phyloP scores from a whole-genome alignment of 2,113 vertebrate genomes.

The Eulemur rufifrons region DNA sequence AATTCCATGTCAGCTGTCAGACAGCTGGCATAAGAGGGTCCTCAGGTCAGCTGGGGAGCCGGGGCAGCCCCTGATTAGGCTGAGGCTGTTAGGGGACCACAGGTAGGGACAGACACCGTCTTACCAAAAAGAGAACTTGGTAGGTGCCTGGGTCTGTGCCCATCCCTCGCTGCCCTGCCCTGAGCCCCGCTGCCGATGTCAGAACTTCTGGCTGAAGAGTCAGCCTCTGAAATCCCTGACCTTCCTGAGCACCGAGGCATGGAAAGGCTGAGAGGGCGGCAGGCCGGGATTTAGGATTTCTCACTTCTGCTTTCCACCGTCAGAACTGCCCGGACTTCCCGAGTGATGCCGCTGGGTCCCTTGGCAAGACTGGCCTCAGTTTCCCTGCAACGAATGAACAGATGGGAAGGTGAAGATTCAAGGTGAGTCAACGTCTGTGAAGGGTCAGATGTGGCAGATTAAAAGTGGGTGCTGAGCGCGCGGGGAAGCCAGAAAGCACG shows the following conservation, averaged over 20 bases:
- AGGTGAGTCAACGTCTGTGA: conserved; percentile 70
- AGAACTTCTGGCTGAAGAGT: neutral
- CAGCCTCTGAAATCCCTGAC: neutral
- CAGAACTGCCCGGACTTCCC: neutral
- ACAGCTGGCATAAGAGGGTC: neutral
- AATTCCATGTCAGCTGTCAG: neutral
- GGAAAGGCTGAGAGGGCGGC: neutral
- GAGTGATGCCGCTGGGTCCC: neutral
- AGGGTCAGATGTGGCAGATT: conserved; percentile 77
- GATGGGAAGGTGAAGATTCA: conserved; percentile 65
- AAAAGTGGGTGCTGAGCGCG: conserved; percentile 57
- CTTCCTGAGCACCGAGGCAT: neutral
- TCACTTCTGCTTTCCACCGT: neutral
- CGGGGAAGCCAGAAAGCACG: conserved; percentile 73
- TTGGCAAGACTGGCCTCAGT: neutral
- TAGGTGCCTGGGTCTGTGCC: neutral
- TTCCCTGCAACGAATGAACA: conserved; percentile 52
- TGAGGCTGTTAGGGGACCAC: neutral
- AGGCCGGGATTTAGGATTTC: neutral
- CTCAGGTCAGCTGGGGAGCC: neutral
- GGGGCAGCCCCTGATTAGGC: neutral
- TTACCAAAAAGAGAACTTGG: neutral
- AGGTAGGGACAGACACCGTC: accelerated
- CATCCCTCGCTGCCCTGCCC: neutral
- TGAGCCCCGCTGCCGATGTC: neutral